Base-by-base conservation (phyloP, 2,888 invertebrate species). In the Andrena dorsata region DNA sequence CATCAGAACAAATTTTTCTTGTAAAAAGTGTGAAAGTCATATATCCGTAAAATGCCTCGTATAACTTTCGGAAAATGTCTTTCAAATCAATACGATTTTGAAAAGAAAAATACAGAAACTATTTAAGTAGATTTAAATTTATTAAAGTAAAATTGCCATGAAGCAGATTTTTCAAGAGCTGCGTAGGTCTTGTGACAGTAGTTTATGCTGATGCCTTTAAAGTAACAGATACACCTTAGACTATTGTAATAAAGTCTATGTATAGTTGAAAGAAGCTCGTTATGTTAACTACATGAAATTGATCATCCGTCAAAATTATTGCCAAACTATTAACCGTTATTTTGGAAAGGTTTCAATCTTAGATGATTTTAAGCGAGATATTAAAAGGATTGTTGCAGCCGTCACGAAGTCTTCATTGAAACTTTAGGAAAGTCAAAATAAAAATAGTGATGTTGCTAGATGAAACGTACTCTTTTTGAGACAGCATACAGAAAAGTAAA, bases 201-300 rank as follows among this genome's bases (percentile, higher is more conserved):
- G 79, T 81, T 76, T 78, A 81, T 81, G 78, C 78, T 79, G 82
- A 85, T 87, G 82, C 87, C 88, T 88, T 88, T 80, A 72, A 82
- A 80, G 73, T 80, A 71, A 72, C 69, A 68, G 65, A 82, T 79
- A 82, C 72, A 76, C 61, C 66, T 73, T 82, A 83, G 79, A 79
- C 75, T 69, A 73, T 85, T 82, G 79, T 85, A 82, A 82, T 76
- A 82, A 85, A 72, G 53, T 84, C 76, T 79, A 80, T 56, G 47
- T 32, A 73, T 70, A 73, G 66, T 75, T 76, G 60, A 86, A 49
- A 65, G 69, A 68, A 70, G 63, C 26, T 75, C 26, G 53, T 82
- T 80, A 80, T 41, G 69, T 74, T 86, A 82, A 84, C 69, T 80
- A 82, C 68, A 68, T 75, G 68, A 78, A 87, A 76, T 73, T 79